phyloP scores from a whole-genome alignment of 2,888 invertebrate genomes.

The Eristalinus aeneus region DNA sequence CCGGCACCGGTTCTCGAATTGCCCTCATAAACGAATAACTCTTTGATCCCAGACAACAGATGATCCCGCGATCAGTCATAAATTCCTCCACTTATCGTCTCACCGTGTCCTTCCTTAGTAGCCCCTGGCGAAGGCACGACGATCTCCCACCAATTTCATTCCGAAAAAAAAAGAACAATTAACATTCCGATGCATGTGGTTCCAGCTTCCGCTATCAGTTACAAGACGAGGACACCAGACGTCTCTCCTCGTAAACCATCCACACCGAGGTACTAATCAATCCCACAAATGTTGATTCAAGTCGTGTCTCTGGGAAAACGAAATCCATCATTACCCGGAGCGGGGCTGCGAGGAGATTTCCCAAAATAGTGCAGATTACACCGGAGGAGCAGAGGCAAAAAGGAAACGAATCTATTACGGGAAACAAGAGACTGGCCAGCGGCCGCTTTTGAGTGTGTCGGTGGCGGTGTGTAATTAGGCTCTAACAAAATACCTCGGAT shows the following conservation, averaged over 20 bases:
- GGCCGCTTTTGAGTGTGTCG: slow-evolving; percentile 18
- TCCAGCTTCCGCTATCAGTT: slow-evolving; percentile 14
- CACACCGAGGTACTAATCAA: slow-evolving; percentile 21
- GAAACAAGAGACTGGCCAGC: background rate
- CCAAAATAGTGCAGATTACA: slow-evolving; percentile 8
- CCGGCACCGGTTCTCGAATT: background rate
- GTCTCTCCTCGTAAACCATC: background rate
- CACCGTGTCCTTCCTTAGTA: background rate
- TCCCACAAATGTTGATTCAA: slow-evolving; percentile 22
- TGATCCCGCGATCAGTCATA: background rate
- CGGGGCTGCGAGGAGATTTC: background rate
- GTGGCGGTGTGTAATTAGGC: slow-evolving; percentile 50
- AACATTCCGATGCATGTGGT: slow-evolving; percentile 22
- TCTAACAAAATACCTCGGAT: slow-evolving; percentile 37
- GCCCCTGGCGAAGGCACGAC: background rate
- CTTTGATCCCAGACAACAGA: background rate
- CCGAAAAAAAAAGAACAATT: slow-evolving; percentile 1
- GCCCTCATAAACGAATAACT: background rate
- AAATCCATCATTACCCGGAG: slow-evolving; percentile 41
- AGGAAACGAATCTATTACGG: slow-evolving; percentile 52
- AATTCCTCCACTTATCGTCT: slow-evolving; percentile 1
- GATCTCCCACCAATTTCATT: background rate
- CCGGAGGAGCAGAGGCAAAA: slow-evolving; percentile 5
- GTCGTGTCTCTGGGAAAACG: slow-evolving; percentile 19
- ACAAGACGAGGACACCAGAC: background rate